Evolutionary conservation across 1,140 invertebrate genomes (phyloP).

Genomic region (Micrasema longulum): DNA sequence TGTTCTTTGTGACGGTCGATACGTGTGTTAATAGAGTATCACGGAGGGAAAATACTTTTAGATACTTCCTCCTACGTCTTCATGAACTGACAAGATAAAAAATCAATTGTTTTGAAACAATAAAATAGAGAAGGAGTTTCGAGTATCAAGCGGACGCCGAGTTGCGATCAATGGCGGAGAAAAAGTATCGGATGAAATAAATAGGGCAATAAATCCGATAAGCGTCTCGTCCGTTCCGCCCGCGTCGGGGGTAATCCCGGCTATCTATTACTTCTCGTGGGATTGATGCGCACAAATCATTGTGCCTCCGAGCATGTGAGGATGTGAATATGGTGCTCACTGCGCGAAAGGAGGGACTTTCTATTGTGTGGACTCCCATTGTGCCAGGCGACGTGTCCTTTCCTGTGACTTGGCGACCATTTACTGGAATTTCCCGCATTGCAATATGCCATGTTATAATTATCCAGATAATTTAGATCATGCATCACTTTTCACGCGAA

Average conservation of each 20-base stretch:
- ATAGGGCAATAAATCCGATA: conserved; percentile 40
- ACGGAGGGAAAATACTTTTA: no score
- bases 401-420: no score
- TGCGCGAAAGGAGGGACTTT: no score
- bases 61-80: neutral
- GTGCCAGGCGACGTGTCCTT: no score
- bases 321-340: no score
- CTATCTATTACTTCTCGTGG: conserved; percentile 16
- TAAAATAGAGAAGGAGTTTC: conserved; percentile 1
- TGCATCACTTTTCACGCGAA: no score
- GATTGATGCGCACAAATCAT: neutral
- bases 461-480: no score
- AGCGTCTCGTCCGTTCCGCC: conserved; percentile 27
- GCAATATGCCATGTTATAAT: no score
- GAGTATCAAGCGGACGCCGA: conserved; percentile 11
- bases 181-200: conserved; percentile 42
- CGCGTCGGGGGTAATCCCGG: conserved; percentile 34
- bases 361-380: no score
- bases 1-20: neutral
- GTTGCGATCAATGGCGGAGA: conserved; percentile 13
- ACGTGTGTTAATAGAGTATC: neutral
- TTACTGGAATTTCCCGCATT: no score
- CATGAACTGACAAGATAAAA: neutral
- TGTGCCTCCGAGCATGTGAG: neutral
- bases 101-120: neutral